These are phyloP conservation scores for Caracal caracal DNA, from an alignment of 2,113 vertebrate genomes.

Conservation along the genomic window DNA sequence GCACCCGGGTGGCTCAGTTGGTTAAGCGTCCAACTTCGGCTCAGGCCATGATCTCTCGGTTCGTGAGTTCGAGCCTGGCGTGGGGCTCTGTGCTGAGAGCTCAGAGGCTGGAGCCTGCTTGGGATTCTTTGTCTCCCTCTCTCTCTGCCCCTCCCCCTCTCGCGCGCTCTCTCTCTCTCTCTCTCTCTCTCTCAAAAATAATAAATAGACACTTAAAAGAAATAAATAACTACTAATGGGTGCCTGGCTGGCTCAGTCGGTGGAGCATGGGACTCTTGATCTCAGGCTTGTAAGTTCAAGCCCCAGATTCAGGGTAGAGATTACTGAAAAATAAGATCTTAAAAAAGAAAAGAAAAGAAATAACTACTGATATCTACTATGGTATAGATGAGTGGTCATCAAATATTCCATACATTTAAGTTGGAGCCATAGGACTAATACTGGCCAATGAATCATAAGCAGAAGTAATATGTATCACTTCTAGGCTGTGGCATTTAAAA, in stretches of 20 bases:
- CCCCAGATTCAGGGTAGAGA: neutral
- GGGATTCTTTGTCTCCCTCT: no score
- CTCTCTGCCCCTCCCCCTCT: no score
- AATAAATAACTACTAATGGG: neutral
- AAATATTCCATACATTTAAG: neutral
- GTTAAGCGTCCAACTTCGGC: no score
- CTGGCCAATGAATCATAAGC: neutral
- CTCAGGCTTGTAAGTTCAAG: neutral
- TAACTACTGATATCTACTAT: neutral
- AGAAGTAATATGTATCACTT: neutral
- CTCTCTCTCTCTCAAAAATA: no score
- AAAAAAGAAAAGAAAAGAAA: neutral
- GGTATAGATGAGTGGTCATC: neutral
- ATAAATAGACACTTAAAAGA: no score
- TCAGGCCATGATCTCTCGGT: no score
- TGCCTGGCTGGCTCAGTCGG: neutral
- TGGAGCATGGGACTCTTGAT: neutral
- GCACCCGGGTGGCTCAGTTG: neutral
- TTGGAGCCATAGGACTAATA: neutral
- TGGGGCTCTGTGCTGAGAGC: no score
- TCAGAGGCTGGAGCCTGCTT: no score
- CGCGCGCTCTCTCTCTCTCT: no score
- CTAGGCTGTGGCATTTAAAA: conserved; percentile 5
- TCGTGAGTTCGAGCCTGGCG: no score
- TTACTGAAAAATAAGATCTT: neutral